Conservation (phyloP, 2,113 vertebrate species). For the Albula glossodonta region DNA sequence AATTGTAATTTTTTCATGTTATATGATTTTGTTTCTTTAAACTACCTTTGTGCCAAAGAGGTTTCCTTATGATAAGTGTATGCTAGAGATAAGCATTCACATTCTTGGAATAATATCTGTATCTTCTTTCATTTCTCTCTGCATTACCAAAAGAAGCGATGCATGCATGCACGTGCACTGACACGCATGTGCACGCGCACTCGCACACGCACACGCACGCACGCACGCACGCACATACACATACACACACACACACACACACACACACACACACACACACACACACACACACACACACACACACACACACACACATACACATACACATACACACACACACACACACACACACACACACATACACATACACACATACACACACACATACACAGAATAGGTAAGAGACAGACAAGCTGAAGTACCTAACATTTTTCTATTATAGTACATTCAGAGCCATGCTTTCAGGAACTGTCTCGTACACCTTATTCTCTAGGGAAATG, state of each 20-base stretch:
- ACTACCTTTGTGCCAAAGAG: slow-evolving; percentile 45
- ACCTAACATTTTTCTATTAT: not conserved
- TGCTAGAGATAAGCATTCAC: slow-evolving; percentile 25
- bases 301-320: not conserved
- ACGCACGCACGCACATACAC: too few species aligned
- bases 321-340: too few species aligned
- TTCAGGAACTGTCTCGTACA: not conserved
- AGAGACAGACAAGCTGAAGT: not conserved
- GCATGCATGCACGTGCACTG: too few species aligned
- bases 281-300: not conserved
- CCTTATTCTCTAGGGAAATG: not conserved
- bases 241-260: too few species aligned
- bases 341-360: not conserved
- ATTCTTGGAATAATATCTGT: slow-evolving; percentile 32
- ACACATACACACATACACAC: not conserved
- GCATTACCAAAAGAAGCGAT: slow-evolving; percentile 38
- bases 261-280: too few species aligned
- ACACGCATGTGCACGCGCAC: too few species aligned
- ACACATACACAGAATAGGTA: not conserved
- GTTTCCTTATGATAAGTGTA: slow-evolving; percentile 39
- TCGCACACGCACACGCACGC: too few species aligned
- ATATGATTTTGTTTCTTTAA: slow-evolving; percentile 17
- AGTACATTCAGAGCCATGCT: not conserved
- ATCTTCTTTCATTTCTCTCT: slow-evolving; percentile 41
- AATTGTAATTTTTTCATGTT: not conserved